Evolutionary conservation across 2,113 vertebrate species (phyloP).

Genomic region (Eupsittula cactorum): DNA sequence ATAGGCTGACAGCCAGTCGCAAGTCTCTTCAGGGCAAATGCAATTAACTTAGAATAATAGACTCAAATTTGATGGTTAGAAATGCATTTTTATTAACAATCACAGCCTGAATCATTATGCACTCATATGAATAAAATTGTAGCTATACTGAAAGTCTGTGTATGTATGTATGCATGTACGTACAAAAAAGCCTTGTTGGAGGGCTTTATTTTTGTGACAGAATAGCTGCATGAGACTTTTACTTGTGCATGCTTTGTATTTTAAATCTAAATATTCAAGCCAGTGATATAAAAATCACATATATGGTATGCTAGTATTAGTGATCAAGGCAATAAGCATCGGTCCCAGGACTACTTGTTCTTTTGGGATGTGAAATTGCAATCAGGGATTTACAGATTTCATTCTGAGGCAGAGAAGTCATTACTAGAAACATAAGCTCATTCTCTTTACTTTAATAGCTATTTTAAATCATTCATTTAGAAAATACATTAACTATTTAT

Average conservation of each 20-base stretch:
- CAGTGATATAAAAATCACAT: constrained; percentile 64
- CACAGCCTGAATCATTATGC: constrained; percentile 78
- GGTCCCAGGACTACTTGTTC: constrained; percentile 73
- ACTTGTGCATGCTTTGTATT: neutral
- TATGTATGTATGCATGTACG: constrained; percentile 50
- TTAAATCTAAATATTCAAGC: constrained; percentile 70
- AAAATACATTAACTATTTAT: constrained; percentile 82
- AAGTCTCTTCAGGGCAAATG: constrained; percentile 87
- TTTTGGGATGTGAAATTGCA: constrained; percentile 79
- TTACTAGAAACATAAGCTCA: constrained; percentile 85
- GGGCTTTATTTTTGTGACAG: constrained; percentile 57
- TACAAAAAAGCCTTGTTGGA: constrained; percentile 46
- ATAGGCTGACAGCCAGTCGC: constrained; percentile 83
- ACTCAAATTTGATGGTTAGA: constrained; percentile 84
- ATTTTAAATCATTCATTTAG: constrained; percentile 85
- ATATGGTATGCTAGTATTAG: constrained; percentile 55
- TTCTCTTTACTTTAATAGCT: constrained; percentile 83
- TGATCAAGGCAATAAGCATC: constrained; percentile 67
- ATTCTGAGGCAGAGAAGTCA: constrained; percentile 84
- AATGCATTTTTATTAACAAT: constrained; percentile 86
- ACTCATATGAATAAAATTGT: constrained; percentile 79
- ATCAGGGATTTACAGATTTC: constrained; percentile 84
- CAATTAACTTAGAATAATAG: constrained; percentile 89
- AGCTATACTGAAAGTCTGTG: constrained; percentile 73
- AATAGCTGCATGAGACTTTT: constrained; percentile 61